Percentiles rank a stretch among this genome's conserved stretches.
Evolutionary conservation across 2,113 vertebrate genomes (phyloP).

Genomic region (Tangachromis dhanisi): DNA sequence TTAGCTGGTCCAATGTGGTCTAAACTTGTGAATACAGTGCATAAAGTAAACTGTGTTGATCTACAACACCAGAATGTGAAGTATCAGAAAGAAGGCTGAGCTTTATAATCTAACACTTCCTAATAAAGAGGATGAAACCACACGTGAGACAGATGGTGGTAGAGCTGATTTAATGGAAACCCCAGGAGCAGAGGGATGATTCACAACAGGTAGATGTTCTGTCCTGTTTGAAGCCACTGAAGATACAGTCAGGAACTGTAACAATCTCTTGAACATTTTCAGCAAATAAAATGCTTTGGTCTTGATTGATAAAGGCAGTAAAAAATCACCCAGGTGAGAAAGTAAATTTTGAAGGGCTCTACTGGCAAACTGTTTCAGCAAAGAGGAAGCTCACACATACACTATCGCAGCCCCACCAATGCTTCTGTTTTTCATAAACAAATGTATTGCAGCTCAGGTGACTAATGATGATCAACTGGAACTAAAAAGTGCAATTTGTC

Average conservation of each 20-base stretch:
- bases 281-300: background rate
- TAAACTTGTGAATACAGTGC: background rate
- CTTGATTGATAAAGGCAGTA: background rate
- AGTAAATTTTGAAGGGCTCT: background rate
- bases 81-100: background rate
- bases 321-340: background rate
- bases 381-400: background rate
- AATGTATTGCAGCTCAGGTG: background rate
- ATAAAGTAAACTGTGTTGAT: background rate
- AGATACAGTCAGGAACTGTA: background rate
- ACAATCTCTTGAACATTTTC: background rate
- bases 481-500: background rate
- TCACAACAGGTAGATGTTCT: background rate
- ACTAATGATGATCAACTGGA: background rate
- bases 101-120: background rate
- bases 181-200: background rate
- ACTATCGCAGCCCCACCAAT: background rate
- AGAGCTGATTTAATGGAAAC: background rate
- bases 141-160: background rate
- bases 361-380: background rate
- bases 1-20: constrained; percentile 3
- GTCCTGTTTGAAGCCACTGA: background rate
- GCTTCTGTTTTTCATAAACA: background rate
- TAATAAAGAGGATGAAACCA: background rate
- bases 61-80: background rate